Conservation (phyloP, 2,797 vertebrate species). For the Acanthurus lineatus region DNA sequence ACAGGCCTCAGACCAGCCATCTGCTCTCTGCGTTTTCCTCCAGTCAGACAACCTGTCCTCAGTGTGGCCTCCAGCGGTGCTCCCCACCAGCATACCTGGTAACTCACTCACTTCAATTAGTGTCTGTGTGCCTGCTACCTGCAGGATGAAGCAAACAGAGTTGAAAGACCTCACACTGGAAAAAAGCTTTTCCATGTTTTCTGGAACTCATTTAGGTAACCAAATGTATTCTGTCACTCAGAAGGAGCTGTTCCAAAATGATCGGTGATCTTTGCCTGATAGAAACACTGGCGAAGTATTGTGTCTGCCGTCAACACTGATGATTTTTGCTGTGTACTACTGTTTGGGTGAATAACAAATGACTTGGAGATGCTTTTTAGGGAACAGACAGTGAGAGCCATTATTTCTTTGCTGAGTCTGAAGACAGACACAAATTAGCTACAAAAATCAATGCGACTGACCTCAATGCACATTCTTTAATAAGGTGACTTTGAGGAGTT, state of each 20-base stretch:
- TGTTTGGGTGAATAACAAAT: background rate
- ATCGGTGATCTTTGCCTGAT: background rate
- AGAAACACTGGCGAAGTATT: background rate
- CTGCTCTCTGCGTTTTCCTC: conserved; percentile 32
- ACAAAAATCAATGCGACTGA: background rate
- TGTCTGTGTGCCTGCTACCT: background rate
- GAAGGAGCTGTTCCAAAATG: background rate
- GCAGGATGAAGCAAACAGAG: background rate
- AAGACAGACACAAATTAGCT: background rate
- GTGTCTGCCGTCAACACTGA: background rate
- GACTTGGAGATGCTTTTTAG: background rate
- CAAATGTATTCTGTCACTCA: background rate
- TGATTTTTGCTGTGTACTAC: background rate
- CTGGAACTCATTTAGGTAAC: conserved; percentile 12
- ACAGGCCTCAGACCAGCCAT: conserved; percentile 55
- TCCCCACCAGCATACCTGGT: conserved; percentile 18
- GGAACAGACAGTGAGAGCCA: background rate
- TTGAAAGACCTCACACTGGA: background rate
- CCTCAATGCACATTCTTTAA: background rate
- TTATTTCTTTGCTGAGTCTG: background rate
- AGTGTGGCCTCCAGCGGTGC: background rate
- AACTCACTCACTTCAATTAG: background rate
- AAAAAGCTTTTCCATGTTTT: background rate
- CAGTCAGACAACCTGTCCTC: conserved; percentile 18
- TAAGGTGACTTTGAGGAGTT: background rate